A percentile compares a stretch with the other conserved stretches of the same genome.
Evolutionary conservation across 2,888 invertebrate species (phyloP).

Genomic region (Luperina testacea): DNA sequence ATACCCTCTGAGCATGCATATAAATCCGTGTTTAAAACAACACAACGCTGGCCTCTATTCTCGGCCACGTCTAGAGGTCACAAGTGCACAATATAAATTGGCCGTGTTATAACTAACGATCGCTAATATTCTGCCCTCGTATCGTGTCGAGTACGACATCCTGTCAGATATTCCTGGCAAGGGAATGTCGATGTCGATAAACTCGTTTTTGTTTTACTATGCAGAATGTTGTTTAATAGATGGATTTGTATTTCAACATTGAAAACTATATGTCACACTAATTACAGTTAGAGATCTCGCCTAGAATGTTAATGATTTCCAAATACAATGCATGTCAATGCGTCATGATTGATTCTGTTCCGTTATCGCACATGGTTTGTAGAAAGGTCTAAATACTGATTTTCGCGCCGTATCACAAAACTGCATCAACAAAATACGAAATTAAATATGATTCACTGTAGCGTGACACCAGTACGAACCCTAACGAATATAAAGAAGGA

Average conservation of each 20-base stretch:
- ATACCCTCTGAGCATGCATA: constrained; percentile 35
- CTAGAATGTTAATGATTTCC: constrained; percentile 31
- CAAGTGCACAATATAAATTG: constrained; percentile 73
- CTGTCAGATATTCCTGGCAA: constrained; percentile 80
- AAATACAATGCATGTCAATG: constrained; percentile 1
- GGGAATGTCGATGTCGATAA: constrained; percentile 71
- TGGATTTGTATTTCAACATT: constrained; percentile 17
- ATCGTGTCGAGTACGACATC: constrained; percentile 79
- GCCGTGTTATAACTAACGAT: constrained; percentile 69
- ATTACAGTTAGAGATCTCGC: constrained; percentile 9
- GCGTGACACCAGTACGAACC: constrained; percentile 49
- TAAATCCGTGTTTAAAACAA: constrained; percentile 53
- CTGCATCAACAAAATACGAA: neutral
- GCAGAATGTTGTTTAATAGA: constrained; percentile 19
- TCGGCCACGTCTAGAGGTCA: constrained; percentile 65
- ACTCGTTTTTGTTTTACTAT: constrained; percentile 51
- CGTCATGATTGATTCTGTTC: neutral
- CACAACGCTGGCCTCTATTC: constrained; percentile 54
- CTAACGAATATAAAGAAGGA: constrained; percentile 58
- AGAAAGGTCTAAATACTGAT: constrained; percentile 6
- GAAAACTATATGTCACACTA: neutral
- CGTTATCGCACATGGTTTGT: neutral
- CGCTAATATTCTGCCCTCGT: constrained; percentile 82
- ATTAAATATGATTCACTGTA: constrained; percentile 10
- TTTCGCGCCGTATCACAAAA: constrained; percentile 7